Evolutionary conservation across 1,140 invertebrate genomes (phyloP).

Genomic region (Brachionus sp.): DNA sequence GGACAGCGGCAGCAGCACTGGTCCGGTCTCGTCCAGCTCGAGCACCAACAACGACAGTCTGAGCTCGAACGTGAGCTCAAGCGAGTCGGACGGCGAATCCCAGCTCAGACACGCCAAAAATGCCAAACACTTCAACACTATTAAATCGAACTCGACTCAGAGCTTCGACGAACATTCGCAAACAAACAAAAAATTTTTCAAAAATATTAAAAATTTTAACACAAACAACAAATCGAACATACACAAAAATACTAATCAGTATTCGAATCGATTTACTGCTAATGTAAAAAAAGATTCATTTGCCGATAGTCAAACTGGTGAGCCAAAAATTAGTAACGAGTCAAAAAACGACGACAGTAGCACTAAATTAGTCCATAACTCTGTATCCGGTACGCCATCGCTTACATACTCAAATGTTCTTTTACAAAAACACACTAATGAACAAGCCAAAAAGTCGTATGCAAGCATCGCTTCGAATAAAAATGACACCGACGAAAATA

Average conservation of each 20-base stretch:
- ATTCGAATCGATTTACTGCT: background rate
- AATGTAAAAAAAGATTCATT: conserved; percentile 13
- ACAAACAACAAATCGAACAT: background rate
- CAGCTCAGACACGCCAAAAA: background rate
- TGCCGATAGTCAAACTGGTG: conserved; percentile 8
- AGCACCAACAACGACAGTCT: conserved; percentile 44
- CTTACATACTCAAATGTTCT: conserved; percentile 4
- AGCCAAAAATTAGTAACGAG: conserved; percentile 18
- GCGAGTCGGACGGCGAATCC: conserved; percentile 30
- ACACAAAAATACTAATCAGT: background rate
- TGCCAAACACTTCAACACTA: background rate
- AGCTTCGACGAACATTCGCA: background rate
- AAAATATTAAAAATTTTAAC: background rate
- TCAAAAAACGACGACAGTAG: conserved; percentile 1
- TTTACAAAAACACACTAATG: conserved; percentile 18
- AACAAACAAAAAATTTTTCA: background rate
- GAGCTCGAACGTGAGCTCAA: conserved; percentile 39
- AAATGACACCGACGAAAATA: background rate
- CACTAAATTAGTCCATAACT: conserved; percentile 2
- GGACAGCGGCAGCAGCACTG: conserved; percentile 41
- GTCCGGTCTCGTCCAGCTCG: conserved; percentile 35
- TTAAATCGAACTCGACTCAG: background rate
- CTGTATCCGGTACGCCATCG: conserved; percentile 3
- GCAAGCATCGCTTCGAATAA: conserved; percentile 34
- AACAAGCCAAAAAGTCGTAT: conserved; percentile 28